A percentile compares a stretch with the other conserved stretches of the same genome.
Evolutionary conservation across 2,113 vertebrate genomes (phyloP).

Genomic region (Psittacula cyanocephala): DNA sequence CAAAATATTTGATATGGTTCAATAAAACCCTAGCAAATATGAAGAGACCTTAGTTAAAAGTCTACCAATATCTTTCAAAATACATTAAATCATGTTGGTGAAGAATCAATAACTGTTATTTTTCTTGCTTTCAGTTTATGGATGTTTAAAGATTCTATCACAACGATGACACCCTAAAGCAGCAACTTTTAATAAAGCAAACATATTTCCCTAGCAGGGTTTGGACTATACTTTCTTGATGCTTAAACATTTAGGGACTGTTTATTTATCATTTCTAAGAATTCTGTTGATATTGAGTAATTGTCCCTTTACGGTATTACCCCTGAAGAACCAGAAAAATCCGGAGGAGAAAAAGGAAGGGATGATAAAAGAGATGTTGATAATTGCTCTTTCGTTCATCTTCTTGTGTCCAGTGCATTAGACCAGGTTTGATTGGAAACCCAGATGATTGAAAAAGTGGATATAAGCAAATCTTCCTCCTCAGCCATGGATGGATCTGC

Average conservation of each 20-base stretch:
- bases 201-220: neutral
- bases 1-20: no score
- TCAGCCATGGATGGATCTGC: neutral
- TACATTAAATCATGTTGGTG: neutral
- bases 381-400: neutral
- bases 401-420: neutral
- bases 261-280: neutral
- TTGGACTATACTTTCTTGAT: neutral
- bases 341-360: neutral
- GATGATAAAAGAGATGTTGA: neutral
- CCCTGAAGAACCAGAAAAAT: neutral
- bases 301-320: neutral
- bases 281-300: neutral
- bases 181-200: conserved; percentile 40
- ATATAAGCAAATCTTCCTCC: neutral
- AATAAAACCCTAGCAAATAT: neutral
- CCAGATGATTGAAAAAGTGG: neutral
- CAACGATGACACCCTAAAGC: neutral
- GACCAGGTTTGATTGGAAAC: neutral
- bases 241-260: neutral
- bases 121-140: neutral
- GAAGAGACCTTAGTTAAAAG: neutral
- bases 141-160: conserved; percentile 39
- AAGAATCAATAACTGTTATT: conserved; percentile 41
- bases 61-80: neutral